Conservation (phyloP, 2,888 invertebrate species). For the Catocala fraxini region DNA sequence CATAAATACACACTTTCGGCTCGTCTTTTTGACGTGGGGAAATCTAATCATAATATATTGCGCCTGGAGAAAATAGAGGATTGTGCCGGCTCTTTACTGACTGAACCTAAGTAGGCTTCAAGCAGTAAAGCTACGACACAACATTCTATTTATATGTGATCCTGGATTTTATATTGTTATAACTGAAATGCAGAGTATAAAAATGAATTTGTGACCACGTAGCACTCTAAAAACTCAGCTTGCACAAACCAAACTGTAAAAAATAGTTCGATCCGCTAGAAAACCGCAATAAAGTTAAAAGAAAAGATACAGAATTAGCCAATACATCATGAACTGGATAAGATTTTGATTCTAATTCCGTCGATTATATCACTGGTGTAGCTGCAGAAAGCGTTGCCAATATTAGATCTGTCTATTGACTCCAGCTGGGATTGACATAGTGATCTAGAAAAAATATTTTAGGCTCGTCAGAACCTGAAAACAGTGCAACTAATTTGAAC, state of each 20-base stretch:
- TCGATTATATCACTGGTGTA: slow-evolving; percentile 64
- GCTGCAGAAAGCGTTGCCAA: slow-evolving; percentile 58
- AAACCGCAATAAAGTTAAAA: slow-evolving; percentile 38
- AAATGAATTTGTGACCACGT: too few species aligned
- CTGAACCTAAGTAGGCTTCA: too few species aligned
- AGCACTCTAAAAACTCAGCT: too few species aligned
- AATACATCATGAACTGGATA: slow-evolving; percentile 55
- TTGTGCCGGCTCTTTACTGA: too few species aligned
- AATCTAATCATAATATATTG: too few species aligned
- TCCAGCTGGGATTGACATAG: slow-evolving; percentile 54
- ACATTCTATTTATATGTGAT: too few species aligned
- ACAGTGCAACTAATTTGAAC: slow-evolving; percentile 22
- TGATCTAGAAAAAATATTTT: slow-evolving; percentile 51
- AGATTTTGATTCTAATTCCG: slow-evolving; percentile 63
- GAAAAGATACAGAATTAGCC: slow-evolving; percentile 48
- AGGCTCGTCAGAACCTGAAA: slow-evolving; percentile 21
- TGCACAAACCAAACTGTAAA: not conserved
- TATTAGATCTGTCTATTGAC: slow-evolving; percentile 60
- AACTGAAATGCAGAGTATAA: too few species aligned
- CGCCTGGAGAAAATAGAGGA: not conserved
- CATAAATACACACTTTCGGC: not conserved
- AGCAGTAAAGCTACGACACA: too few species aligned
- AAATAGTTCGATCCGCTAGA: slow-evolving; percentile 27
- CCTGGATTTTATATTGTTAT: too few species aligned
- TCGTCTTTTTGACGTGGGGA: too few species aligned